Conservation (phyloP, 2,113 vertebrate species). For the Ornithorhynchus anatinus region DNA sequence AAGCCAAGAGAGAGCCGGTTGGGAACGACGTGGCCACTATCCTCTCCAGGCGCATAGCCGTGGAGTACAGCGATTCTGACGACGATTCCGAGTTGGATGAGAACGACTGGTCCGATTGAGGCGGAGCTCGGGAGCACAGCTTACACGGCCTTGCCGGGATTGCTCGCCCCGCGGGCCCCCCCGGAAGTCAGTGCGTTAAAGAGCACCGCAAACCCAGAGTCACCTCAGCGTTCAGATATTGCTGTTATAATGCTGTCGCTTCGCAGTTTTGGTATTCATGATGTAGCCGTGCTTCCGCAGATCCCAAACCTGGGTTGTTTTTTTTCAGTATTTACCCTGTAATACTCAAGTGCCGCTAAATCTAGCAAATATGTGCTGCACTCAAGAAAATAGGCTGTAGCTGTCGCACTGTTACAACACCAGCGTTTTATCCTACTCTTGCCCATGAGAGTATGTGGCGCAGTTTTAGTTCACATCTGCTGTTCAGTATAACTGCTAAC, state of each 20-base stretch:
- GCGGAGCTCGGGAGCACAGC: not conserved
- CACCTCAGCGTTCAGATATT: slow-evolving; percentile 18
- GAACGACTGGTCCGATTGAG: slow-evolving; percentile 96
- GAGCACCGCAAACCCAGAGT: not conserved
- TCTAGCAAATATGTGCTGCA: slow-evolving; percentile 66
- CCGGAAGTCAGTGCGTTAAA: not conserved
- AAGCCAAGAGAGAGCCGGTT: slow-evolving; percentile 90
- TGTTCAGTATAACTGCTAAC: slow-evolving; percentile 27
- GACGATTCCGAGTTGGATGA: slow-evolving; percentile 96
- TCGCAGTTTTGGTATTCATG: slow-evolving; percentile 68
- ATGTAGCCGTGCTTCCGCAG: slow-evolving; percentile 68
- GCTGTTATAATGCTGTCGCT: slow-evolving; percentile 60
- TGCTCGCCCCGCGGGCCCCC: not conserved
- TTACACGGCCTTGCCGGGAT: not conserved
- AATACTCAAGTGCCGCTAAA: slow-evolving; percentile 76
- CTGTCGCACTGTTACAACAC: slow-evolving; percentile 61
- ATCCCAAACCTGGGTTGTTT: slow-evolving; percentile 65
- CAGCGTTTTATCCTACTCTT: slow-evolving; percentile 59
- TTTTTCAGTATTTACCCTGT: slow-evolving; percentile 69
- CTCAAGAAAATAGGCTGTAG: slow-evolving; percentile 54
- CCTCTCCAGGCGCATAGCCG: slow-evolving; percentile 91
- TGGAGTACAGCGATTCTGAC: slow-evolving; percentile 96
- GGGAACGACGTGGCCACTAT: slow-evolving; percentile 97
- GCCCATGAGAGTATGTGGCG: slow-evolving; percentile 41
- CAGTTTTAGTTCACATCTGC: slow-evolving; percentile 47